Percentiles rank a stretch among this genome's conserved stretches.
phyloP scores from a whole-genome alignment of 1,140 invertebrate genomes.

The Rhopalosiphum padi region DNA sequence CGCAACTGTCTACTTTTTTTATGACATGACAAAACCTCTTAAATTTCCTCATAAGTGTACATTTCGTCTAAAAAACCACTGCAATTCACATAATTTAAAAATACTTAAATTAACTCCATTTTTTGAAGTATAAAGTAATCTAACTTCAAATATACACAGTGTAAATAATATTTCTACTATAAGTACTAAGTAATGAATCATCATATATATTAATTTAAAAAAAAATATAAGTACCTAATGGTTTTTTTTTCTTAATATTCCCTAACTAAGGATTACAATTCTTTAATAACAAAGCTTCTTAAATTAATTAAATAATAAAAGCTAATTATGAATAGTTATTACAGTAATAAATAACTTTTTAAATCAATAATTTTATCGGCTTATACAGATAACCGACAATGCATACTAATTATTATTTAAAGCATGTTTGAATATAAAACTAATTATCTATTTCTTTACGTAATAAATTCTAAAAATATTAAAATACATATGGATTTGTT shows the following conservation, averaged over 20 bases:
- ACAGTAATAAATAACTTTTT: background rate
- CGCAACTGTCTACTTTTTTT: slow-evolving; percentile 15
- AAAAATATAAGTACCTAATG: background rate
- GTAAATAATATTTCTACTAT: background rate
- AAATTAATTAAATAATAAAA: too few species aligned
- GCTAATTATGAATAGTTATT: background rate
- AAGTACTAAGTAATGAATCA: background rate
- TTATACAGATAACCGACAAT: background rate
- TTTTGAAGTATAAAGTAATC: background rate
- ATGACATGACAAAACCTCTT: slow-evolving; percentile 12
- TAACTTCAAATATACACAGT: background rate
- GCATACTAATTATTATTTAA: background rate
- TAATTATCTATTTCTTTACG: background rate
- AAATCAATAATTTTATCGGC: background rate
- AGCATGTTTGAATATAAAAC: background rate
- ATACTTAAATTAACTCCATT: background rate
- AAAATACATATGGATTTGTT: background rate
- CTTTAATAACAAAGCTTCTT: background rate
- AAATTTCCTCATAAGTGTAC: background rate
- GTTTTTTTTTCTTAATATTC: background rate
- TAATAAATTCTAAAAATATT: background rate
- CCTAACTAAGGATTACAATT: background rate
- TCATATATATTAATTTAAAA: background rate
- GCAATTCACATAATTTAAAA: slow-evolving; percentile 5
- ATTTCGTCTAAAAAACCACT: background rate